Evolutionary conservation across 2,113 vertebrate species (phyloP), one percentile per base, ranked within the genome.

Genomic region (Empidonax alnorum): DNA sequence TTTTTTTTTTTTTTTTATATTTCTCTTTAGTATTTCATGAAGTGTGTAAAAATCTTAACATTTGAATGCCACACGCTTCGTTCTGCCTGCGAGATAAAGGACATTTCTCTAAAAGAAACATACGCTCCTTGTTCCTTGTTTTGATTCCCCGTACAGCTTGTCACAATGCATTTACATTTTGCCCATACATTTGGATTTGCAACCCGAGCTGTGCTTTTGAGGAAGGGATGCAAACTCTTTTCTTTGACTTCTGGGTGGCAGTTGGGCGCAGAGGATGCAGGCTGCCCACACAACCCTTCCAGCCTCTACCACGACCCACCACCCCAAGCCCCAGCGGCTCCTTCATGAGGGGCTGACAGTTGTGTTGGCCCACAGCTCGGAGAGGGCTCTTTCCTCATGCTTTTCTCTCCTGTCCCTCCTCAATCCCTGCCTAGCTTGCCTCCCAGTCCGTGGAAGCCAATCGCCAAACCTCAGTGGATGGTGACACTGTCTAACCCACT

Each of bases 31-130:
- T 97, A 97, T 97, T 97, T 98, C 93, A 97, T 97, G 95, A 91
- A 97, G 97, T 97, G 93, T 97, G 96, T 96, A 97, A 97, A 97
- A 97, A 97, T 97, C 97, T 96, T 95, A 97, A 95, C 96, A 97
- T 94, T 89, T 94, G 96, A 98, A 98, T 97, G 95, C 97, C 95
- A 90, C 97, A 89, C 89, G 55, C 95, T 94, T 97, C 97, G 15
- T 79, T 95, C 93, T 77, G 94, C 90, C 96, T 97, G 89, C 1
- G 37, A 98, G 96, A 96, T 96, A 94, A 97, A 97, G 96, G 96
- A 96, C 94, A 93, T 92, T 96, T 97, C 94, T 96, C 97, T 96
- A 95, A 93, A 93, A 96, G 95, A 93, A 94, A 97, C 96, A 96
- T 93, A 95, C 96, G 94, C 94, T 96, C 94, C 89, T 96, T 96